Evolutionary conservation across 2,888 invertebrate genomes (phyloP), one percentile per base, ranked within the genome.

Genomic region (Aleiodes leptofemur): DNA sequence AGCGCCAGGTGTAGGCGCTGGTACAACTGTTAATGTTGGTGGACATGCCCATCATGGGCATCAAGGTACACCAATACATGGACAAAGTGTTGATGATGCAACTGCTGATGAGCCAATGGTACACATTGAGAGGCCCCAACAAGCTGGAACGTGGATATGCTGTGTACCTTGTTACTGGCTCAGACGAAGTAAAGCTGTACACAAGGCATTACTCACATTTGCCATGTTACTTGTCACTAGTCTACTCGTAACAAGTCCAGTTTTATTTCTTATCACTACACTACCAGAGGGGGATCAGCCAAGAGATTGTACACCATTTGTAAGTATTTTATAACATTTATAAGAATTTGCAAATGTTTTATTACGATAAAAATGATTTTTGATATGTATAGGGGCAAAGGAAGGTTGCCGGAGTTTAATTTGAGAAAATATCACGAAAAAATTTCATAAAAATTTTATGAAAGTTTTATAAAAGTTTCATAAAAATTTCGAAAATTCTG

Each of bases 201-300:
- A 92, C 86, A 92, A 92, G 88, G 92, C 92, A 77, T 90, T 92
- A 13, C 90, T 92, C 75, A 92, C 92, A 55, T 90, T 92, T 77
- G 92, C 92, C 48, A 92, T 92, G 76, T 85, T 92, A n/a, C 85
- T 92, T 76, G 92, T 92, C 59, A 92, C 92, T 74, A 92, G 92
- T 5, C 86, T 92, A 59, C 87, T 92, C 78, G 92, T 92, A 74
- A 92, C 92, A 48, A 92, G 92, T 50, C 92, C 92, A 7, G 92
- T 92, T 48, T 87, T 92, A 50, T 92, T 92, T 85, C 89, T 92
- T 81, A 92, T 92, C 80, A 90, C 90, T 53, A 89, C 89, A 66
- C 83, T 90, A 74, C 90, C 90, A 4, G 89, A 90, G 64, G 89
- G 86, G 13, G 90, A 90, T 75, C 89, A 88, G 61, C 89, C 88